Conservation (phyloP, 2,888 invertebrate genomes). For the Xylophagus ater region DNA sequence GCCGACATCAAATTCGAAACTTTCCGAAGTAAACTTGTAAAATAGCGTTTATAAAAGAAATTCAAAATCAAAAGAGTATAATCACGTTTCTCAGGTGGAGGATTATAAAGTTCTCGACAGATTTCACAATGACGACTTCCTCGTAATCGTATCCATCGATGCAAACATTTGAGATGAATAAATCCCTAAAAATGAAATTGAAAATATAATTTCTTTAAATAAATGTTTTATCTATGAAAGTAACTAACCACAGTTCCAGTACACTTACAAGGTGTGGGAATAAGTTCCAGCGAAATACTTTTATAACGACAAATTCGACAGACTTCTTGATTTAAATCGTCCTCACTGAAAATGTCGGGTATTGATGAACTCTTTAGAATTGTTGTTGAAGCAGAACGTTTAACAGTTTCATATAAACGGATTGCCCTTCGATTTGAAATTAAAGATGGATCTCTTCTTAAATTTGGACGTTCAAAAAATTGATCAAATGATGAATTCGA, state of each 20-base stretch:
- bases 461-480: too few relatives aligned
- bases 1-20: conserved; percentile 28
- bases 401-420: too few relatives aligned
- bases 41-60: conserved; percentile 30
- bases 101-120: conserved; percentile 25
- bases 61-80: conserved; percentile 25
- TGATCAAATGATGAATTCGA: too few relatives aligned
- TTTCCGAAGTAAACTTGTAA: conserved; percentile 30
- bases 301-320: conserved; percentile 36
- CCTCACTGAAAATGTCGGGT: too few relatives aligned
- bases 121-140: conserved; percentile 32
- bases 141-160: conserved; percentile 31
- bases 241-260: conserved; percentile 33
- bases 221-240: neutral
- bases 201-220: too few relatives aligned
- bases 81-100: conserved; percentile 25
- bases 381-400: too few relatives aligned
- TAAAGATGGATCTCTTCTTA: too few relatives aligned
- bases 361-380: too few relatives aligned
- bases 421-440: too few relatives aligned
- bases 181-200: conserved; percentile 24
- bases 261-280: conserved; percentile 33
- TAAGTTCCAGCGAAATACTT: conserved; percentile 27
- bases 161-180: conserved; percentile 32
- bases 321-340: too few relatives aligned